A percentile compares a stretch with the other conserved stretches of the same genome.
These are phyloP conservation scores for Conopomorpha cramerella DNA, from an alignment of 1,140 invertebrate species.

Conservation along the genomic window DNA sequence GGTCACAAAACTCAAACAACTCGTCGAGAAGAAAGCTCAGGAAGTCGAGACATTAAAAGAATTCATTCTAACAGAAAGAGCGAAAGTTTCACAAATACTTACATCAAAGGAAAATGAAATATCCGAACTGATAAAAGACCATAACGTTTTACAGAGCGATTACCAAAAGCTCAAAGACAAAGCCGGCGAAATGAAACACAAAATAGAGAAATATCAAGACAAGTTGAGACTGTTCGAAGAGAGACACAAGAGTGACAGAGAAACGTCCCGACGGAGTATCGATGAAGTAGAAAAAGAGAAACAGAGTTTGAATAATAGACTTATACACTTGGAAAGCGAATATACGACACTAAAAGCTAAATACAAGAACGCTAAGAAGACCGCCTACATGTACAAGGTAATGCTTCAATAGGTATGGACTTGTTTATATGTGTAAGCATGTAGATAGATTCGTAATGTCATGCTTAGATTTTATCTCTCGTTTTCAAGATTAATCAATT, in stretches of 20 bases:
- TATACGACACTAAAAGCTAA: slow-evolving; percentile 53
- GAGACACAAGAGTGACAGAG: slow-evolving; percentile 29
- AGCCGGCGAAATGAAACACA: slow-evolving; percentile 25
- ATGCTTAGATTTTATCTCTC: too few species aligned
- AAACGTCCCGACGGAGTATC: slow-evolving; percentile 26
- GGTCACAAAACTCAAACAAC: slow-evolving; percentile 46
- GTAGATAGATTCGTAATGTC: too few species aligned
- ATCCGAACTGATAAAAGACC: slow-evolving; percentile 42
- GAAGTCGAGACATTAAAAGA: slow-evolving; percentile 62
- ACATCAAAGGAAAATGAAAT: slow-evolving; percentile 50
- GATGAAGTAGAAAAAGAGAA: slow-evolving; percentile 25
- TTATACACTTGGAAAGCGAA: slow-evolving; percentile 28
- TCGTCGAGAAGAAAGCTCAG: slow-evolving; percentile 57
- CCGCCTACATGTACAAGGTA: slow-evolving; percentile 62
- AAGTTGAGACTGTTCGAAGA: slow-evolving; percentile 26
- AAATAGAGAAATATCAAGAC: slow-evolving; percentile 42
- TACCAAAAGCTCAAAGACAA: slow-evolving; percentile 32
- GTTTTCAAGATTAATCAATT: too few species aligned
- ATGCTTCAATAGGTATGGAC: too few species aligned
- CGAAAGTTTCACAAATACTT: slow-evolving; percentile 56
- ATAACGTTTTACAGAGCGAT: slow-evolving; percentile 32
- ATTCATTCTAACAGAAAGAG: slow-evolving; percentile 59
- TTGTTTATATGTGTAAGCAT: too few species aligned
- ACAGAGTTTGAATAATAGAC: slow-evolving; percentile 22
- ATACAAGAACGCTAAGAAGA: slow-evolving; percentile 62